A percentile compares a stretch with the other conserved stretches of the same genome.
Evolutionary conservation across 2,113 vertebrate species (phyloP).

Genomic region (Alaudala cheleensis): DNA sequence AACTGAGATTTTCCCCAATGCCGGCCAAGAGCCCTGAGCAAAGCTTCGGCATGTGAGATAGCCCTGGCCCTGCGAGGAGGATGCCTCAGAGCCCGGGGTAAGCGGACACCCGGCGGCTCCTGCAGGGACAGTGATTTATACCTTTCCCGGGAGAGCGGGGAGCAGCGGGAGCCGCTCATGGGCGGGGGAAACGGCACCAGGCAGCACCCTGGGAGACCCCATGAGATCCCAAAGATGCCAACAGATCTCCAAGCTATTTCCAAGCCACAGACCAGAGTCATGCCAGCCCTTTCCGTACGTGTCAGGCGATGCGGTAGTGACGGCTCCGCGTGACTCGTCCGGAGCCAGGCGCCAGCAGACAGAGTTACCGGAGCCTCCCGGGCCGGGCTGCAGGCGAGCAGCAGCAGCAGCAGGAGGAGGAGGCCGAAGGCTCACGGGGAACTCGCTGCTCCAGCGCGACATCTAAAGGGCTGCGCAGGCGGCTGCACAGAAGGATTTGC

Average conservation of each 20-base stretch:
- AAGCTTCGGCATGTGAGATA: not conserved
- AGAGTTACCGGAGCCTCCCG: not conserved
- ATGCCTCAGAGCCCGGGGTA: not conserved
- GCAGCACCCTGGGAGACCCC: not conserved
- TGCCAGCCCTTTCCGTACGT: not conserved
- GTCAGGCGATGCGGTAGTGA: not conserved
- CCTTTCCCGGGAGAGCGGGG: not conserved
- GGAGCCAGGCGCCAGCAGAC: not conserved
- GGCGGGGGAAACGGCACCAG: fast-evolving
- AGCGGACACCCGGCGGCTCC: not conserved
- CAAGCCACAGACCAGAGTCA: fast-evolving
- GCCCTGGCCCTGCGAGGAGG: not conserved
- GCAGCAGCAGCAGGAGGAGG: not conserved
- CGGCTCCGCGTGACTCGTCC: not conserved
- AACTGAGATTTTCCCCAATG: not conserved
- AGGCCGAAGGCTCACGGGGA: not conserved
- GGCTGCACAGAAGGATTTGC: not conserved
- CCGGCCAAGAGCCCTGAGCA: not conserved
- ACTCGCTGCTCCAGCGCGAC: slow-evolving; percentile 5
- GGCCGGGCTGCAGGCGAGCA: not conserved
- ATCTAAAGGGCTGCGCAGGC: not conserved
- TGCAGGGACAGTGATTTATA: not conserved
- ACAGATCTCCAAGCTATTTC: not conserved
- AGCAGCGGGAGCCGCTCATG: not conserved
- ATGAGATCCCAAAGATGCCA: not conserved